Base-by-base conservation (phyloP, 2,888 invertebrate genomes). In the Aethes cnicana region DNA sequence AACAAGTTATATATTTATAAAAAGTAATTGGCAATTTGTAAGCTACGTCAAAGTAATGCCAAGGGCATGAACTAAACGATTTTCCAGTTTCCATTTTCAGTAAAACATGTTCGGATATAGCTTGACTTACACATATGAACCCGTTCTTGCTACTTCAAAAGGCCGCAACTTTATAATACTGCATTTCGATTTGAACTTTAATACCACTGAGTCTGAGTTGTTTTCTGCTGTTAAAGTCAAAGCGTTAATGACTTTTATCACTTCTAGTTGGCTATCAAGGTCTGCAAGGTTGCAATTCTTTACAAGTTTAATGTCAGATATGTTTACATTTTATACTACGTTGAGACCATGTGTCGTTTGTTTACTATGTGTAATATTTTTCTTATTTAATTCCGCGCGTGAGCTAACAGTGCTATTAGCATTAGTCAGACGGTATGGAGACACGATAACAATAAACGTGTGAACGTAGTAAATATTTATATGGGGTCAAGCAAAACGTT, bases 81-180 rank as follows among this genome's bases (percentile, higher is more conserved):
- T 87, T 85, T 77, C 87, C 74, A 85, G 86, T 85, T 87, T 84
- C 85, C 87, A 85, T 87, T 88, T 88, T 87, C 87, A 88, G 87
- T 79, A 80, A 78, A 82, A 86, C 84, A 76, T 66, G 81, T 77
- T 74, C 64, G 59, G 68, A 73, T 72, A 74, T 64, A 65, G 68
- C 59, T n/a, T 69, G 61, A 68, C 66, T 59, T 67, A 64, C 65
- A 72, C 64, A 65, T 66, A 72, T 71, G 64, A 59, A 66, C 57
- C 53, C 16, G 33, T 47, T 50, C 37, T 39, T 39, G 23, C 18
- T 21, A 14, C 49, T 21, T 14, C 39, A 43, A 52, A 63, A 55
- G 33, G 54, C 47, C 56, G 16, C 52, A 71, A 62, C 49, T 36
- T 36, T 49, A n/a, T 9, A 21, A 2, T 8, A 33, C 33, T 21